These are phyloP conservation scores for Vollenhovia emeryi DNA, from an alignment of 1,140 invertebrate genomes.

Conservation along the genomic window DNA sequence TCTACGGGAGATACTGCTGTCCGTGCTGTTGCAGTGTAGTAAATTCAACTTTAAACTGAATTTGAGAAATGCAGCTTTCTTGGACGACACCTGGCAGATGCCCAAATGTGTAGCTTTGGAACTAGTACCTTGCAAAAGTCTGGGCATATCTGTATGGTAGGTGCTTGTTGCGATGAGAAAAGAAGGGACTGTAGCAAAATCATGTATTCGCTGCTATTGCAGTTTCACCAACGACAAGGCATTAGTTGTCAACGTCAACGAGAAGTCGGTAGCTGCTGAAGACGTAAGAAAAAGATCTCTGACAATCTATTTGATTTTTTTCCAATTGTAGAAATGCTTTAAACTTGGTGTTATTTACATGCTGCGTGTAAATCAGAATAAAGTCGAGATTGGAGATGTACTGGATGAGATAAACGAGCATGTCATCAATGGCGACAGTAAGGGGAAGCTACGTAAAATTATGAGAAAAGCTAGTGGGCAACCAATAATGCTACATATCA, in stretches of 20 bases:
- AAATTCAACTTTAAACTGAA: constrained; percentile 86
- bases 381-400: constrained; percentile 88
- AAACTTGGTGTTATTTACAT: constrained; percentile 9
- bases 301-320: constrained; percentile 11
- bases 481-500: constrained; percentile 86
- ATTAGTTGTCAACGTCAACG: constrained; percentile 85
- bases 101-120: constrained; percentile 83
- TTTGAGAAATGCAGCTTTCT: constrained; percentile 85
- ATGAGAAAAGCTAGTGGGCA: constrained; percentile 84
- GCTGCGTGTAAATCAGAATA: constrained; percentile 82
- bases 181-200: no score
- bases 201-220: background rate
- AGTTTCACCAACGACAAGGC: constrained; percentile 86
- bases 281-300: constrained; percentile 83
- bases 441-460: constrained; percentile 85
- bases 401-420: constrained; percentile 88
- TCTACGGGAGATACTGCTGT: constrained; percentile 87
- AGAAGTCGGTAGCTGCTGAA: constrained; percentile 87
- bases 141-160: constrained; percentile 87
- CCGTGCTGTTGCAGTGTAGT: constrained; percentile 86
- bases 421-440: constrained; percentile 82
- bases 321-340: background rate
- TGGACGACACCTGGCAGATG: constrained; percentile 87
- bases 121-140: constrained; percentile 86
- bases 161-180: constrained; percentile 45